Base-by-base conservation (phyloP, 2,888 invertebrate genomes). In the Macaria notata region DNA sequence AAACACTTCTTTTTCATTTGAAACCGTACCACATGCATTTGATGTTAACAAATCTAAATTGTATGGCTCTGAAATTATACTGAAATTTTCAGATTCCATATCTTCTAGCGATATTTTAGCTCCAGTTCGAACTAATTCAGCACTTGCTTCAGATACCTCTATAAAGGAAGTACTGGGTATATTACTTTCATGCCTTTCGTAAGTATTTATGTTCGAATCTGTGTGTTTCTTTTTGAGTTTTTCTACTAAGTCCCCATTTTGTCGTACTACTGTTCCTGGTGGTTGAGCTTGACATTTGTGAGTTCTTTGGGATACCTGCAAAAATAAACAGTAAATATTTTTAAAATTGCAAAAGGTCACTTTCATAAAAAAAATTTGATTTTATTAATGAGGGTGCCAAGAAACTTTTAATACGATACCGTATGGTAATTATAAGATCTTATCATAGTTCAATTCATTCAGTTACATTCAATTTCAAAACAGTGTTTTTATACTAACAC, bases 231-330 rank as follows among this genome's bases (percentile, higher is more conserved):
- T 84, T 69, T 88, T 89, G 4, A 92, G 75, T 73, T 92, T 92
- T 73, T 92, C 90, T 9, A 92, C 81, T 4, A 93, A 80, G 62
- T 91, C 88, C 19, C 88, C 86, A 43, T 83, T 78, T 76, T 89
- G 90, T 31, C 93, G 79, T 2, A 92, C 78, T 1, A 93, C 93
- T 9, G 88, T 90, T 9, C 93, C 94, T 38, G 93, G 93, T 53
- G 94, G 93, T 73, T 94, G 94, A 3, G 89, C 89, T 59, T 93
- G 92, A 74, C 96, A 97, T 84, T 96, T 96, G 73, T 97, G 96
- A 3, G 96, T 96, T 72, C 96, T 92, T 79, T 96, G 95, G 51
- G 96, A 96, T 7, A 96, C 96, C 94, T 94, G 70, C 1, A 36
- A 36, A 19, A 19, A 19, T 19, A 19, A 19, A 19, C 19, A 19